A percentile compares a stretch with the other conserved stretches of the same genome.
These are phyloP conservation scores for Enteromius paludinosus DNA, from an alignment of 2,797 vertebrate species.

Conservation along the genomic window DNA sequence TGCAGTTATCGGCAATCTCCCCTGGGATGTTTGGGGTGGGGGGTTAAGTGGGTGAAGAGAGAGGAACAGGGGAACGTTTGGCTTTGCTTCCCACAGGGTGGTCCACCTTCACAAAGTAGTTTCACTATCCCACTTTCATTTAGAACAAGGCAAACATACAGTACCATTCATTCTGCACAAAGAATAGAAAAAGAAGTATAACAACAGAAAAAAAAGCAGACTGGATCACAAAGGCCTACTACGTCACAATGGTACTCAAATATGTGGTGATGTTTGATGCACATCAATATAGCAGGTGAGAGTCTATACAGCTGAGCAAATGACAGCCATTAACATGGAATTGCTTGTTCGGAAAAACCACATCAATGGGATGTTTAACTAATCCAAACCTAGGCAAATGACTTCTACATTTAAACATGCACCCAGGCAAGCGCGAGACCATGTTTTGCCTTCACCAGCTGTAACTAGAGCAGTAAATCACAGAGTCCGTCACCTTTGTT, in stretches of 20 bases:
- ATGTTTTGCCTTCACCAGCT: slow-evolving; percentile 54
- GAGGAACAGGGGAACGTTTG: slow-evolving; percentile 41
- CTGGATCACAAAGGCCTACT: slow-evolving; percentile 50
- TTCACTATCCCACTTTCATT: slow-evolving; percentile 68
- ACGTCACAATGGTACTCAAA: slow-evolving; percentile 62
- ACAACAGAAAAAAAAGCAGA: slow-evolving; percentile 61
- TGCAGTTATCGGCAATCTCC: slow-evolving; percentile 50
- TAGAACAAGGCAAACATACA: slow-evolving; percentile 67
- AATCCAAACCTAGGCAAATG: slow-evolving; percentile 9
- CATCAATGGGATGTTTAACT: slow-evolving; percentile 45
- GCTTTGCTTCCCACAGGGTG: slow-evolving; percentile 67
- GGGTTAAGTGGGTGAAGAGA: slow-evolving; percentile 51
- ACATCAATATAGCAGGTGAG: slow-evolving; percentile 5
- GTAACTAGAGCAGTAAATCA: slow-evolving; percentile 74
- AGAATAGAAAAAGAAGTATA: slow-evolving; percentile 57
- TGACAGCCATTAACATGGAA: background rate
- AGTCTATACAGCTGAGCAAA: slow-evolving; percentile 52
- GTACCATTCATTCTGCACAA: slow-evolving; percentile 65
- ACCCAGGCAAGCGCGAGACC: slow-evolving; percentile 32
- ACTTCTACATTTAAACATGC: background rate
- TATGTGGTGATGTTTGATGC: slow-evolving; percentile 45
- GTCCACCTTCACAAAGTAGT: slow-evolving; percentile 65
- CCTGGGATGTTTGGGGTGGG: slow-evolving; percentile 51
- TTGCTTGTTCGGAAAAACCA: background rate
- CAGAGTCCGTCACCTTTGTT: slow-evolving; percentile 70